Conservation (phyloP, 2,888 invertebrate species). For the Drosophila nr. medialis region DNA sequence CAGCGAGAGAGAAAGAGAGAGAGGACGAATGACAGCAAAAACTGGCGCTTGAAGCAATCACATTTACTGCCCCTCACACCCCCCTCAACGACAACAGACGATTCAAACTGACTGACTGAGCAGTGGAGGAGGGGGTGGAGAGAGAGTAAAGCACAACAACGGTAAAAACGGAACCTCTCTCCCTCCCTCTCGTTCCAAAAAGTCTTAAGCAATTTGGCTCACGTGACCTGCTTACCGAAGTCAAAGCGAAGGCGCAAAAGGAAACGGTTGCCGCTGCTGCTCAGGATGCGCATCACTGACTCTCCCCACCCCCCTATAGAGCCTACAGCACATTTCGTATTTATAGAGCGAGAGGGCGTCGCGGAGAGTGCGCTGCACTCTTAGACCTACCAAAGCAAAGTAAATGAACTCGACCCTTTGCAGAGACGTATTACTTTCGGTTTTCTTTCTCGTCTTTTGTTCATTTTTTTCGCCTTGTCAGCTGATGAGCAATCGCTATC, state of each 20-base stretch:
- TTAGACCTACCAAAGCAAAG: constrained; percentile 37
- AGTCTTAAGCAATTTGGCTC: constrained; percentile 63
- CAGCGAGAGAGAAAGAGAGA: neutral
- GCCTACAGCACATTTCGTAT: constrained; percentile 53
- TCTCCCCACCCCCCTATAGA: neutral
- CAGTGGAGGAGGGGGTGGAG: constrained; percentile 8
- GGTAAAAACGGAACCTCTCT: neutral
- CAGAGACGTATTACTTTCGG: constrained; percentile 74
- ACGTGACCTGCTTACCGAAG: constrained; percentile 77
- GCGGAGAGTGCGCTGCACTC: constrained; percentile 13
- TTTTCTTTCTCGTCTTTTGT: constrained; percentile 35
- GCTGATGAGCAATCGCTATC: constrained; percentile 48
- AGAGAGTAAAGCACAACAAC: neutral
- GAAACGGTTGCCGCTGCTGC: constrained; percentile 27
- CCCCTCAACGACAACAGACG: constrained; percentile 18
- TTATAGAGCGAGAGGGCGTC: constrained; percentile 44
- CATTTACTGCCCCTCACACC: constrained; percentile 56
- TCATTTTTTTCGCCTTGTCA: constrained; percentile 18
- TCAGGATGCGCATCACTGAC: constrained; percentile 54
- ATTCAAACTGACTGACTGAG: constrained; percentile 36
- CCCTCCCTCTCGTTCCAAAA: neutral
- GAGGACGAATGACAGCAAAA: constrained; percentile 11
- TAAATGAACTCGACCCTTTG: constrained; percentile 42
- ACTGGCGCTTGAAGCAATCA: constrained; percentile 55
- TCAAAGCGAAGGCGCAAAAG: constrained; percentile 48